Conservation (phyloP, 2,113 vertebrate species). For the Dromas ardeola region DNA sequence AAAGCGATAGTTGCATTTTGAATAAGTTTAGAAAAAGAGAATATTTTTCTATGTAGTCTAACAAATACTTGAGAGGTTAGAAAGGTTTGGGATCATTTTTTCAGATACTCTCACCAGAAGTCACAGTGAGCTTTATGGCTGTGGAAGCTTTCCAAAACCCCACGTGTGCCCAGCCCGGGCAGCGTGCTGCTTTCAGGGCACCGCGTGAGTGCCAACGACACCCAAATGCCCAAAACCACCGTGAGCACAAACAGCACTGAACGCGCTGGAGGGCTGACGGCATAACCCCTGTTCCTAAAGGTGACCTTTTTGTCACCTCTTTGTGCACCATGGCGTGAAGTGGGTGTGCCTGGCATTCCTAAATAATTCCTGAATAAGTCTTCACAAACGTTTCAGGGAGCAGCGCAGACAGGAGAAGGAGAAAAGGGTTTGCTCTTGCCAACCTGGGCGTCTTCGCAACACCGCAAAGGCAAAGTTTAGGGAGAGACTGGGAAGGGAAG, state of each 20-base stretch:
- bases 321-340: not conserved
- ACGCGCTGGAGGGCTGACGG: not conserved
- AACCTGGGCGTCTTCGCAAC: not conserved
- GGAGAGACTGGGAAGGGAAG: not conserved
- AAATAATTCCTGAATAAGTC: not conserved
- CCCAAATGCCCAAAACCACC: not conserved
- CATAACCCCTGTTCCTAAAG: not conserved
- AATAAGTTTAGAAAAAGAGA: not conserved
- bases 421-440: not conserved
- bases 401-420: not conserved
- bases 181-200: rapidly evolving
- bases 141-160: not conserved
- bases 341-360: not conserved
- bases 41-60: not conserved
- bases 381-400: not conserved
- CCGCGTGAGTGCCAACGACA: not conserved
- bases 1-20: not conserved
- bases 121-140: not conserved
- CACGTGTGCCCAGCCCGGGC: not conserved
- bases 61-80: not conserved
- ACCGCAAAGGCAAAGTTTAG: not conserved
- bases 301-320: not conserved
- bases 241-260: rapidly evolving
- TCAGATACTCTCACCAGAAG: not conserved
- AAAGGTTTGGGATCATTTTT: not conserved